A percentile compares a stretch with the other conserved stretches of the same genome.
Evolutionary conservation across 2,797 vertebrate genomes (phyloP).

Genomic region (Anguilla pacifica): DNA sequence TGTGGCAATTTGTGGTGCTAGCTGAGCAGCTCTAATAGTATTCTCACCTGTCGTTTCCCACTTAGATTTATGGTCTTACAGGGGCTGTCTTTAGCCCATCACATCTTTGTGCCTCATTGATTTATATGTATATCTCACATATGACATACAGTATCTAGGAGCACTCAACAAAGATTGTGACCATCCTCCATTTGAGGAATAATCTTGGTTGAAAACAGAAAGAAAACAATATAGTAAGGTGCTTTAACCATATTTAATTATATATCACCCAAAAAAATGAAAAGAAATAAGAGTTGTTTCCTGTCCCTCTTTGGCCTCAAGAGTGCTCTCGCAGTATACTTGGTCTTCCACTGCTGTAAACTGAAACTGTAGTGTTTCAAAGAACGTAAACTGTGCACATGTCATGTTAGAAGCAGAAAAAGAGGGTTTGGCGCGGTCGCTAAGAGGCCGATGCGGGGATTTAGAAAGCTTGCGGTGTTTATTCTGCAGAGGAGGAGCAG

Average conservation of each 20-base stretch:
- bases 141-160: not conserved
- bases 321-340: conserved; percentile 28
- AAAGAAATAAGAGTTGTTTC: conserved; percentile 10
- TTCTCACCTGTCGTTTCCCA: not conserved
- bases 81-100: not conserved
- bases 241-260: conserved; percentile 19
- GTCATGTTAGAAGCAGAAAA: conserved; percentile 9
- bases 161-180: not conserved
- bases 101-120: not conserved
- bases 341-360: conserved; percentile 32
- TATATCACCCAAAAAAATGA: not conserved
- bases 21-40: not conserved
- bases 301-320: conserved; percentile 31
- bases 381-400: conserved; percentile 10
- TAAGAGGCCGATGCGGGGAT: conserved; percentile 7
- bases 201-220: not conserved
- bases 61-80: not conserved
- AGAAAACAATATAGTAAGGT: conserved; percentile 23
- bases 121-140: not conserved
- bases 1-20: not conserved
- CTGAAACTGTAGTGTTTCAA: conserved; percentile 15
- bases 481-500: not conserved
- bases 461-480: conserved; percentile 14
- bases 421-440: not conserved
- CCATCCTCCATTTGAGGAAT: not conserved